Evolutionary conservation across 2,888 invertebrate species (phyloP), one percentile per base, ranked within the genome.

Genomic region (Prosopocoilus inquinatus): DNA sequence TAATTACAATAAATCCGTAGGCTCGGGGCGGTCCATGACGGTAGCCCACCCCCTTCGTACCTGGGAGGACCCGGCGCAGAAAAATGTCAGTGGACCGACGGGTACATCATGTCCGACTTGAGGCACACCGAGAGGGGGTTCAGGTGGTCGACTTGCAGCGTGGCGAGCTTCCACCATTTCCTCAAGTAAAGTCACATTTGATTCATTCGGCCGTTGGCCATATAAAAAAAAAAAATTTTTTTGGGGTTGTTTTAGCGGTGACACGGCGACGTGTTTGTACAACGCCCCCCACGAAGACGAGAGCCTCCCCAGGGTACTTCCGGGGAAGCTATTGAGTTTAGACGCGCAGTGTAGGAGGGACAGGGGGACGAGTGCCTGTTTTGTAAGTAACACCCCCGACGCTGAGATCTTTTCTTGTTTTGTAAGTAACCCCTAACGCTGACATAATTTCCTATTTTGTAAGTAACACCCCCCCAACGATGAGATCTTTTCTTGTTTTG

Each of bases 281-380:
- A 95, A 95, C 79, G 90, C 92, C 12, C 95, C 95, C 0, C 94
- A 95, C 74, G 94, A 95, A 77, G 94, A 95, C 73, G 92, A 94
- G 72, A 90, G 91, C 32, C 75, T 95, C 66, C 94, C 94, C 11
- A 82, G 95, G 67, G 91, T 94, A 46, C 76, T 96, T 66, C 95
- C 95, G 1, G 95, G 95, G 54, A 90, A 94, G 68, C 78, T 96
- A 63, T 81, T 96, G 56, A 90, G 92, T 5, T 79, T 96, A 67
- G 95, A 96, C 76, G 94, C 94, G 32, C 95, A 96, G 75, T 96
- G 95, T 78, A 84, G 94, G 64, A 87, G 93, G 72, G 95, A 96
- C 78, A 83, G 95, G 68, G 95, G 95, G 70, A 95, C 94, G 39
- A 94, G 89, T 78, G 87, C 88, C 9, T 88, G 88, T 74, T 88